Conservation (phyloP, 2,888 invertebrate genomes). For the Venustoraphidia nigricollis region DNA sequence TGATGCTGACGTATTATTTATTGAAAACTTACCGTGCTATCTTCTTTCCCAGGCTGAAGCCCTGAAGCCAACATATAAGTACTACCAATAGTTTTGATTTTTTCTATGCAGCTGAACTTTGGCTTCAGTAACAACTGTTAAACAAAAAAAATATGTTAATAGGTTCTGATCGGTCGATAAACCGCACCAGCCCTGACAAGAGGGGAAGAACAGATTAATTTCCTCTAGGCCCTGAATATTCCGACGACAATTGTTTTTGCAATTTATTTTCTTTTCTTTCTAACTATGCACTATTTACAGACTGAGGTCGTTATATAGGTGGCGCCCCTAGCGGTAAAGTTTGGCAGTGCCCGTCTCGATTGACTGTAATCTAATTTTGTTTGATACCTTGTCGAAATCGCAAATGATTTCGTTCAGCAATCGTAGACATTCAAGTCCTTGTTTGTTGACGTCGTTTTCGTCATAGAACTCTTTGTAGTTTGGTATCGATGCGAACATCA, state of each 20-base stretch:
- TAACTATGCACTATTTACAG: too few relatives aligned
- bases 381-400: conserved; percentile 83
- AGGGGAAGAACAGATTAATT: too few relatives aligned
- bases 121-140: conserved; percentile 72
- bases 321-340: too few relatives aligned
- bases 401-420: conserved; percentile 95
- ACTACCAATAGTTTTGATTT: conserved; percentile 96
- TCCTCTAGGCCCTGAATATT: too few relatives aligned
- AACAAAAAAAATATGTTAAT: conserved; percentile 16
- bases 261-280: too few relatives aligned
- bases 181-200: background rate
- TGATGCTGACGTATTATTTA: background rate
- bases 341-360: too few relatives aligned
- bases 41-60: conserved; percentile 73
- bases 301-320: too few relatives aligned
- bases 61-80: conserved; percentile 98
- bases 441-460: conserved; percentile 92
- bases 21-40: conserved; percentile 18
- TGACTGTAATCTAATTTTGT: background rate
- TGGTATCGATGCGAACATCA: conserved; percentile 97
- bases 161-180: too few relatives aligned
- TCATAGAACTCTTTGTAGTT: conserved; percentile 96
- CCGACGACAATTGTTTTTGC: too few relatives aligned
- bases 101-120: conserved; percentile 91
- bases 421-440: conserved; percentile 85